Conservation (phyloP, 2,888 invertebrate species). For the Agonopterix arenella region DNA sequence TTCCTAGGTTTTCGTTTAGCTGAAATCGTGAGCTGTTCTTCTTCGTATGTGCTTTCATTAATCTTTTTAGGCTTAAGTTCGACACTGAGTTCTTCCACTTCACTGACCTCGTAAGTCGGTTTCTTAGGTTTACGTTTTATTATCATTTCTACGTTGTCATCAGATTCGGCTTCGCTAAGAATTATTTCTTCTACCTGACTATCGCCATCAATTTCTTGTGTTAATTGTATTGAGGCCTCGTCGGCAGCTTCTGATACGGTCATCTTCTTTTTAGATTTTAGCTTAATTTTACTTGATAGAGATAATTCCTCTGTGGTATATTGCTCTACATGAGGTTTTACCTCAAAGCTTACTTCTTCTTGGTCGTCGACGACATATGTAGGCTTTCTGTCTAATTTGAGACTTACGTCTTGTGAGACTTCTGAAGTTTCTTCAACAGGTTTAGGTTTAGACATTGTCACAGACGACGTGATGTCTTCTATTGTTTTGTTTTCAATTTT, state of each 20-base stretch:
- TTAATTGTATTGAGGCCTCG: conserved; percentile 80
- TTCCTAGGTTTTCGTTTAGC: conserved; percentile 80
- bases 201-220: conserved; percentile 80
- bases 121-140: conserved; percentile 71
- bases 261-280: conserved; percentile 79
- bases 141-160: conserved; percentile 75
- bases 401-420: conserved; percentile 76
- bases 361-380: conserved; percentile 81
- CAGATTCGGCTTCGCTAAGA: conserved; percentile 78
- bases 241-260: conserved; percentile 82
- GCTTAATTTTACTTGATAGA: conserved; percentile 82
- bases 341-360: conserved; percentile 75
- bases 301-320: conserved; percentile 84
- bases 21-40: conserved; percentile 82
- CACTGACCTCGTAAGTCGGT: conserved; percentile 76
- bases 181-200: conserved; percentile 81
- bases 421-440: conserved; percentile 55
- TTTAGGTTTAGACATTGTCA: conserved; percentile 51
- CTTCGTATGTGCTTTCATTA: conserved; percentile 71
- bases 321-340: conserved; percentile 52
- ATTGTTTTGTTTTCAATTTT: conserved; percentile 38
- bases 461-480: conserved; percentile 58
- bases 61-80: conserved; percentile 69
- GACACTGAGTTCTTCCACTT: conserved; percentile 78
- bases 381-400: conserved; percentile 83